Percentiles rank a stretch among this genome's conserved stretches.
Evolutionary conservation across 2,113 vertebrate species (phyloP).

Genomic region (Piprites chloris): DNA sequence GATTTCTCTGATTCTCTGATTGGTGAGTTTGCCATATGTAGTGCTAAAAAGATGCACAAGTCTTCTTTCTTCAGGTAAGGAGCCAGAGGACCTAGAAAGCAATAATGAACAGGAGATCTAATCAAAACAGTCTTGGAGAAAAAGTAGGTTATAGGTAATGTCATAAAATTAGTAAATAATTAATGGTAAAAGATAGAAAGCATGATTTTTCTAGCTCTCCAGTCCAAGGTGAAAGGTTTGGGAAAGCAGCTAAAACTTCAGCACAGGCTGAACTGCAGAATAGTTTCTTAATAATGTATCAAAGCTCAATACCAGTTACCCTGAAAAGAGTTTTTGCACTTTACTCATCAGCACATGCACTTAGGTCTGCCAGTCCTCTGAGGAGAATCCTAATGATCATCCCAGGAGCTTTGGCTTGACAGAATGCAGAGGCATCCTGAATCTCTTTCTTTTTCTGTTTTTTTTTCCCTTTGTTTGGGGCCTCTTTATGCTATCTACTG

Average conservation of each 20-base stretch:
- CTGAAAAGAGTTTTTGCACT: not conserved
- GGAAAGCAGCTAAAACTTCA: not conserved
- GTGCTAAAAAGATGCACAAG: not conserved
- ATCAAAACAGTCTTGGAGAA: not conserved
- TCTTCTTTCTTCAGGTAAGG: not conserved
- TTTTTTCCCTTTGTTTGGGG: not conserved
- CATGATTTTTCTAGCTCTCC: not conserved
- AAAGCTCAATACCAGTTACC: not conserved
- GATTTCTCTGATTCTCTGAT: not conserved
- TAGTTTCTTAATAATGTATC: not conserved
- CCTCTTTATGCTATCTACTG: not conserved
- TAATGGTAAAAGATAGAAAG: not conserved
- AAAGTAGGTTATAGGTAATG: not conserved
- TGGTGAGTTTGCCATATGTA: conserved; percentile 10
- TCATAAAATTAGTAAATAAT: not conserved
- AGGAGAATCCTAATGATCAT: not conserved
- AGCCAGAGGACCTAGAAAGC: not conserved
- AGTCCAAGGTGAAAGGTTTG: not conserved
- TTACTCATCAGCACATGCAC: not conserved
- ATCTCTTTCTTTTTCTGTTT: not conserved
- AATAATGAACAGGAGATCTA: not conserved
- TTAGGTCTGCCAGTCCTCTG: not conserved
- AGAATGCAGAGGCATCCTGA: not conserved
- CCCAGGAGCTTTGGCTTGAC: not conserved
- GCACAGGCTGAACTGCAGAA: not conserved